Conservation (phyloP, 2,113 vertebrate genomes). For the Cottus gobio region DNA sequence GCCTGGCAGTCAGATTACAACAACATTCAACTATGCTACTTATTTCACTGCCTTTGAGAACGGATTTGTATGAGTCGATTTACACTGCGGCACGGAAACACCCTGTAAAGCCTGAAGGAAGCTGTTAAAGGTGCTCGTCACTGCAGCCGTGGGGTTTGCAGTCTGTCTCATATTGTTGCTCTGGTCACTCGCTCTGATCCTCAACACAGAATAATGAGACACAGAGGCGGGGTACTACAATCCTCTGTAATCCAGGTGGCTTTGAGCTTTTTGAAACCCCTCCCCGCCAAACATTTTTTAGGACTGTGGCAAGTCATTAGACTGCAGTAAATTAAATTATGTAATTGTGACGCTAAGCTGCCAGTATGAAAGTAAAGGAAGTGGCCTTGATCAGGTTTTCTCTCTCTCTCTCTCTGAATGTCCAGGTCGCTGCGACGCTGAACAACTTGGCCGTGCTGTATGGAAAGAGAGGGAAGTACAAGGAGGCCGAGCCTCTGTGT, state of each 20-base stretch:
- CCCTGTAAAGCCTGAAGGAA: constrained; percentile 1
- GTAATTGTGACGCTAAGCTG: not conserved
- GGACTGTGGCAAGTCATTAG: not conserved
- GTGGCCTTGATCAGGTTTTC: not conserved
- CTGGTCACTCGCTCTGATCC: constrained; percentile 13
- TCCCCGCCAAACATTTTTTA: not conserved
- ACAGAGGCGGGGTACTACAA: not conserved
- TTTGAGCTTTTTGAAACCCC: not conserved
- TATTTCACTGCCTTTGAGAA: constrained; percentile 1
- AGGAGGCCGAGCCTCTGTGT: constrained; percentile 96
- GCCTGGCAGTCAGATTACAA: not conserved
- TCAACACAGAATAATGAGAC: not conserved
- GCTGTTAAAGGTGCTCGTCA: constrained; percentile 3
- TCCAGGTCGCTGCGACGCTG: constrained; percentile 95
- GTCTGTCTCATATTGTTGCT: not conserved
- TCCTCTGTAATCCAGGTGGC: constrained; percentile 1
- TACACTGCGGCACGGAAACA: not conserved
- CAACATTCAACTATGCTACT: not conserved
- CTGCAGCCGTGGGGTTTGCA: constrained; percentile 12
- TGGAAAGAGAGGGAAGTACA: constrained; percentile 98
- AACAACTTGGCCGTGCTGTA: constrained; percentile 98
- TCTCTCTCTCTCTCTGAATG: constrained; percentile 23
- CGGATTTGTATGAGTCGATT: constrained; percentile 8
- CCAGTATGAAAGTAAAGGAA: not conserved
- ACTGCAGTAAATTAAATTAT: not conserved